phyloP scores from a whole-genome alignment of 2,888 invertebrate species.

The Anthophora plumipes region DNA sequence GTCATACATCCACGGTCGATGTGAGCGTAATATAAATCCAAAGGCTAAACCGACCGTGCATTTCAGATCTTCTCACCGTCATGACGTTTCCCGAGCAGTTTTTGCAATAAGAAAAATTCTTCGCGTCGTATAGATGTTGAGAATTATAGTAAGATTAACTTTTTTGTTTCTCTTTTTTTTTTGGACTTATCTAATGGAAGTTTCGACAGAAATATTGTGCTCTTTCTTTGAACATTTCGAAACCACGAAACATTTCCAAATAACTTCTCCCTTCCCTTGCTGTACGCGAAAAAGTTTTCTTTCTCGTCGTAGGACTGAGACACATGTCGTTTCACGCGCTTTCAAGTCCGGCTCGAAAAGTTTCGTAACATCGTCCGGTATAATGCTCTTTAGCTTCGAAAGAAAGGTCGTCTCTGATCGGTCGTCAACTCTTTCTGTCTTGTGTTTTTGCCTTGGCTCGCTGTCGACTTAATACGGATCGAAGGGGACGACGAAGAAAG shows the following conservation, averaged over 20 bases:
- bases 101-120: not conserved
- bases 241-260: not conserved
- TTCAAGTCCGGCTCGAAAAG: conserved; percentile 36
- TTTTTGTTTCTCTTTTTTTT: not conserved
- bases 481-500: conserved; percentile 50
- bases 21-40: conserved; percentile 75
- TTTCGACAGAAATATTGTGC: not conserved
- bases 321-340: conserved; percentile 8
- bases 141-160: not conserved
- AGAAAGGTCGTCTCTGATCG: conserved; percentile 52
- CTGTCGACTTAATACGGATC: conserved; percentile 58
- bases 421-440: conserved; percentile 56
- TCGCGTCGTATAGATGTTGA: not conserved
- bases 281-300: not conserved
- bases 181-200: not conserved
- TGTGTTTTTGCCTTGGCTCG: conserved; percentile 51
- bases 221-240: not conserved
- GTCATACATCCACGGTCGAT: conserved; percentile 68
- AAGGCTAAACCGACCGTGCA: conserved; percentile 67
- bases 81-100: not conserved
- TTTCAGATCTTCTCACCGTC: conserved; percentile 62
- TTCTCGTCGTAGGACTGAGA: conserved; percentile 1
- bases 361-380: conserved; percentile 40
- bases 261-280: not conserved
- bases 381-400: conserved; percentile 48